phyloP scores from a whole-genome alignment of 2,113 vertebrate species.

The Noturus placidus region DNA sequence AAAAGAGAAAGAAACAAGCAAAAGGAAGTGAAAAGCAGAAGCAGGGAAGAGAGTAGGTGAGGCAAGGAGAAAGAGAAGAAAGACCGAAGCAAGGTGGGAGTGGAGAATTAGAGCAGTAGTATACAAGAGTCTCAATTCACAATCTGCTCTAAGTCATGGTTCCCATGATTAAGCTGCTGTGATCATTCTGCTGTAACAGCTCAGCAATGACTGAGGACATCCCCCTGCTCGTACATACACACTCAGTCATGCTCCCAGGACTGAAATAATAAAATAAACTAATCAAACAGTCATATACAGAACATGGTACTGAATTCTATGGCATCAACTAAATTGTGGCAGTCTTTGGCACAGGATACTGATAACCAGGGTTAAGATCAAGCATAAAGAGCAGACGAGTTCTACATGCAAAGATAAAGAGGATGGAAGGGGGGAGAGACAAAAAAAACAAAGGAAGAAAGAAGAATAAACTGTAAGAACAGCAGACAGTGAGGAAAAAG shows the following conservation, averaged over 20 bases:
- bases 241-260: background rate
- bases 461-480: background rate
- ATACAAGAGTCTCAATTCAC: slow-evolving; percentile 2
- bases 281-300: slow-evolving; percentile 11
- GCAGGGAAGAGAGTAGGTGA: slow-evolving; percentile 6
- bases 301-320: background rate
- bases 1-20: slow-evolving; percentile 27
- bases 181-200: slow-evolving; percentile 24
- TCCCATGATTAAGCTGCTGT: slow-evolving; percentile 44
- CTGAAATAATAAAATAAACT: slow-evolving; percentile 6
- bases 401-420: background rate
- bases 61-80: slow-evolving; percentile 4
- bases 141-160: slow-evolving; percentile 27
- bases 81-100: background rate
- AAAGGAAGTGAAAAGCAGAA: slow-evolving; percentile 35
- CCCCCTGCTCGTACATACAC: background rate
- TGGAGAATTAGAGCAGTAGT: background rate
- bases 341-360: background rate
- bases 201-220: slow-evolving; percentile 10
- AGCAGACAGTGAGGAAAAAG: background rate
- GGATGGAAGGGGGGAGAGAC: background rate
- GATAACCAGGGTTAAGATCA: background rate
- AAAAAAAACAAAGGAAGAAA: background rate
- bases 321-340: background rate
- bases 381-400: background rate